Evolutionary conservation across 2,797 vertebrate genomes (phyloP), one percentile per base, ranked within the genome.

Genomic region (Sardinella longiceps): DNA sequence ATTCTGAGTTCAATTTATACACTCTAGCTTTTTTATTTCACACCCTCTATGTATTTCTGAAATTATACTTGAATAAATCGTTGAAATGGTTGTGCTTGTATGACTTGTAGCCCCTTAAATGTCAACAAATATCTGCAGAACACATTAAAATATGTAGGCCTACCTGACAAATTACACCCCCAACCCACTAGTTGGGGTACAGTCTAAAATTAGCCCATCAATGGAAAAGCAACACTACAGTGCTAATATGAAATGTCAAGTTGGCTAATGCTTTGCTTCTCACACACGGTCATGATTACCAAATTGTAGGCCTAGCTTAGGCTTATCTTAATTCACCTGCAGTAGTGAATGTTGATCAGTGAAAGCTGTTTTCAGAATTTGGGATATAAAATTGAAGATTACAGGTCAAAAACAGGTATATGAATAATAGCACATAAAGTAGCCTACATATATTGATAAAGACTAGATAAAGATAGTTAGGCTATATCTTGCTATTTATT

Each of bases 1-100:
- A 89, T 88, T 86, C 87, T 85, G 81, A 86, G 85, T 82, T 90
- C 88, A 88, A 92, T 92, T 94, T 92, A 92, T 93, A 90, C 89
- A 86, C 85, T 87, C 88, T 86, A 88, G 91, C 87, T 83, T 91
- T 91, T 91, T 90, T 90, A 88, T 53, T 88, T 84, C 86, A 88
- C 88, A 80, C 82, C 60, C 90, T 88, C 88, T 84, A 88, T 89
- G 87, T 87, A 89, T 88, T 74, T 37, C 30, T 80, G 50, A 93
- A 91, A 90, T 87, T 87, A 83, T 89, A 92, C 90, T 93, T 93
- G 88, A 95, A 94, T 94, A 95, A 94, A 94, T 89, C 5, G 81
- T 84, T 80, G 82, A 23, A 18, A 70, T 70, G 63, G 33, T 70
- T 30, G 33, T 70, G 20, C 18, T 53, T 53, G 51, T 5, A 53